phyloP scores from a whole-genome alignment of 2,888 invertebrate species.

The Rhogogaster chlorosoma region DNA sequence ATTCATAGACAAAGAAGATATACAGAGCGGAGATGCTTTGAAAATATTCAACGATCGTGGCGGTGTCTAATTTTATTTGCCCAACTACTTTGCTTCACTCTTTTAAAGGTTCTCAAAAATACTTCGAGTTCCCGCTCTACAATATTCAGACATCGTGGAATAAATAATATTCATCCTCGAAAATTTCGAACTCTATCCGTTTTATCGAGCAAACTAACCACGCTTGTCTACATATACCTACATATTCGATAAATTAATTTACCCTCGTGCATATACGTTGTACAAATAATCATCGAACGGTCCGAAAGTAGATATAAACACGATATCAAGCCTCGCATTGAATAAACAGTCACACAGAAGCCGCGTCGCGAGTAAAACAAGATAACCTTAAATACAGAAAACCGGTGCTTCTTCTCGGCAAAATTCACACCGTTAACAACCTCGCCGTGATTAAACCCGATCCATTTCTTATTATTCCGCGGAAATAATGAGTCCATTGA shows the following conservation, averaged over 20 bases:
- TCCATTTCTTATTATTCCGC: not conserved
- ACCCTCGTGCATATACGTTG: not conserved
- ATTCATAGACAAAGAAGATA: not conserved
- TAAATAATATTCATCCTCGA: not conserved
- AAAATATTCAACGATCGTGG: not conserved
- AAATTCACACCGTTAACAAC: not conserved
- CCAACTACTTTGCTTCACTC: not conserved
- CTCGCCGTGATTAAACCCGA: not conserved
- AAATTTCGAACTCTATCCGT: slow-evolving; percentile 19
- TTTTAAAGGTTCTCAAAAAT: not conserved
- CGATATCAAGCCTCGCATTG: not conserved
- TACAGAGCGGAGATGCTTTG: not conserved
- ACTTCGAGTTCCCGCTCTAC: not conserved
- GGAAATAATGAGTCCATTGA: slow-evolving; percentile 70
- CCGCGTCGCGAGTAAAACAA: not conserved
- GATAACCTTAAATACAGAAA: not conserved
- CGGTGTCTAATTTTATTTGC: not conserved
- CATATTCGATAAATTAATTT: not conserved
- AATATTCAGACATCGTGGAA: not conserved
- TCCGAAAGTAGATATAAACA: not conserved
- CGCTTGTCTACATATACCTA: not conserved
- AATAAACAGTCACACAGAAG: not conserved
- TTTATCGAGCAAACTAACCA: not conserved
- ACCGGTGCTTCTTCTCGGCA: no score
- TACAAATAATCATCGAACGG: not conserved